Evolutionary conservation across 1,140 invertebrate genomes (phyloP), one percentile per base, ranked within the genome.

Genomic region (Drosophila eugracilis): DNA sequence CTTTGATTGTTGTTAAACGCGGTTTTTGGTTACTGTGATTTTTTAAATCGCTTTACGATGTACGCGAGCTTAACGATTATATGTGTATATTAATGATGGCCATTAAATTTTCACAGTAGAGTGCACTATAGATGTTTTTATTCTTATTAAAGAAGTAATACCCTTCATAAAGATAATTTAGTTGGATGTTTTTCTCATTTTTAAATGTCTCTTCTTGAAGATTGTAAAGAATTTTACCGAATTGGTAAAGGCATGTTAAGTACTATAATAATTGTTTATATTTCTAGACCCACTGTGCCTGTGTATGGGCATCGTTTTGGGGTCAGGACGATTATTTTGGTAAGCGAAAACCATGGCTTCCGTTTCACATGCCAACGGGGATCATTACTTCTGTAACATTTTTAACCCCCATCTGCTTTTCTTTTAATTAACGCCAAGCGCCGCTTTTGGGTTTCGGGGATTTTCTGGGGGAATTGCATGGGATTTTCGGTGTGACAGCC

Each of bases 301-400:
- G 12, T n/a, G 22, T 21, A 21, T 9, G 7, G 28, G 17, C 45
- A 32, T 44, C 60, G 60, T 66, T 67, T 67, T 67, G 49, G 10
- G 21, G 21, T 0, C 37, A 21, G 36, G 14, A 15, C 39, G 65
- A 67, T 67, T 67, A 67, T 67, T 67, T 17, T 22, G 47, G 22
- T 42, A 44, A 21, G 60, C 62, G 30, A 24, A 28, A 67, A 5
- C 36, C 62, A 44, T 53, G 65, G 22, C 62, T 44, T 67, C 65
- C 65, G 60, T 67, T 67, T 67, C 47, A 44, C 65, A 67, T 67
- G 17, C 60, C 37, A 53, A 65, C 17, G 30, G 65, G 65, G 65
- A 67, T 66, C 65, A 44, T 67, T 67, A 67, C 66, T 67, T 67
- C 65, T 53, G 65, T 53, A 36, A 42, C 17, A 34, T 17, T 52